Evolutionary conservation across 2,888 invertebrate species (phyloP), one percentile per base, ranked within the genome.

Genomic region (Tenthredo livida): DNA sequence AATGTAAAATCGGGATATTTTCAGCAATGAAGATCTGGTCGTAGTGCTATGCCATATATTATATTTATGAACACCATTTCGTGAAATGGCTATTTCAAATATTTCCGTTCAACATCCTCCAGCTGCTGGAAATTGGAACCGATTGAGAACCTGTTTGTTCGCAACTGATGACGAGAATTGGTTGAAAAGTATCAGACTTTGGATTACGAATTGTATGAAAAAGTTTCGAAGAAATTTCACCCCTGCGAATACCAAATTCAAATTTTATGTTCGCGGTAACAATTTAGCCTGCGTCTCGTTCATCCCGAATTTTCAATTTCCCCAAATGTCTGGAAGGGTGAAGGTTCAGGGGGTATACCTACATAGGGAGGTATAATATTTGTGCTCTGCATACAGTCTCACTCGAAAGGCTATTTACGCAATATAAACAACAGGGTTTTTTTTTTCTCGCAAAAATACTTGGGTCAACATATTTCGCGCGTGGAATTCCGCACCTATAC

Each of bases 121-220:
- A 47, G 17, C 5, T 47, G 10, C n/a, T 10, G n/a, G 43, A 47
- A 47, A 75, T 75, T 75, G 75, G 3, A 75, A 75, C 7, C 47
- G 47, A 43, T 47, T 75, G 75, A 21, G 43, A 21, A 10, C 29
- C 21, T 15, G 12, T 77, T 3, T 17, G 15, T 54, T 54, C 33
- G 15, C 29, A 40, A 54, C 15, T 33, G 17, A 50, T 6, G 29
- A 6, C 12, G 54, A 77, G 25, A 1, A 77, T 77, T 54, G 77
- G 77, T 4, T 25, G 50, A 25, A 77, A 29, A 29, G 40, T 21
- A 73, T 73, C 40, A 12, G 17, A 17, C 33, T 25, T 9, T 17
- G 77, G 21, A 47, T 75, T 21, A 29, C 50, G n/a, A 73, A n/a
- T 40, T 25, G 72, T 25, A 73, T 73, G 72, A 25, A 43, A 73